These are phyloP conservation scores for Hippocampus comes DNA, from an alignment of 2,113 vertebrate genomes.

Conservation along the genomic window DNA sequence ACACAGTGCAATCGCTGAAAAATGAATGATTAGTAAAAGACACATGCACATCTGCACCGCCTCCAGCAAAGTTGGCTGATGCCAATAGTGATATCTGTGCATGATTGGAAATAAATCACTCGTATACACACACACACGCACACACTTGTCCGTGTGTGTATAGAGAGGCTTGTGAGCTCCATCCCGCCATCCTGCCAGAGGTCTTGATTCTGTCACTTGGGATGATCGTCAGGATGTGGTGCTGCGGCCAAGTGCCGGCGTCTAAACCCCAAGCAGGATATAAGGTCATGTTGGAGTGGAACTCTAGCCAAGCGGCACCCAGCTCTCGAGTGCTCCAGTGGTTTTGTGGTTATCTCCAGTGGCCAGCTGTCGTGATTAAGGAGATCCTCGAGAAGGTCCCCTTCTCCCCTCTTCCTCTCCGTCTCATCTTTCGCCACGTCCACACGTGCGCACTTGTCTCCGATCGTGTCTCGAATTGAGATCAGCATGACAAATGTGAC, in stretches of 20 bases:
- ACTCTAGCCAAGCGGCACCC: conserved; percentile 68
- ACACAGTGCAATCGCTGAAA: conserved; percentile 37
- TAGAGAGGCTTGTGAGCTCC: conserved; percentile 59
- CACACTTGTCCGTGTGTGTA: conserved; percentile 4
- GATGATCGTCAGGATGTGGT: conserved; percentile 70
- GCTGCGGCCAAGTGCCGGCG: conserved; percentile 50
- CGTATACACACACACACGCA: conserved; percentile 14
- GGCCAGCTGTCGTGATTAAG: conserved; percentile 64
- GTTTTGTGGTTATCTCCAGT: conserved; percentile 73
- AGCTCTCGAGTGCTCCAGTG: conserved; percentile 69
- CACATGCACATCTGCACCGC: conserved; percentile 28
- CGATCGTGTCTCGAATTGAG: neutral
- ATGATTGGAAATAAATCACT: conserved; percentile 58
- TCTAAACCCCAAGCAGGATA: conserved; percentile 65
- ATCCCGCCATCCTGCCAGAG: conserved; percentile 61
- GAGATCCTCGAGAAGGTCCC: conserved; percentile 60
- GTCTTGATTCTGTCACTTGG: conserved; percentile 67
- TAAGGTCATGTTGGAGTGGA: conserved; percentile 72
- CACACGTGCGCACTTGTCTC: conserved; percentile 35
- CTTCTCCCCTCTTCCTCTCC: conserved; percentile 38
- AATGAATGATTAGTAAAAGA: conserved; percentile 37
- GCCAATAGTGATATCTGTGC: conserved; percentile 40
- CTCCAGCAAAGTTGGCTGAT: conserved; percentile 29
- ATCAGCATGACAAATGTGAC: neutral
- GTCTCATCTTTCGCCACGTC: conserved; percentile 42